Base-by-base conservation (phyloP, 2,113 vertebrate species). In the Mellivora capensis region DNA sequence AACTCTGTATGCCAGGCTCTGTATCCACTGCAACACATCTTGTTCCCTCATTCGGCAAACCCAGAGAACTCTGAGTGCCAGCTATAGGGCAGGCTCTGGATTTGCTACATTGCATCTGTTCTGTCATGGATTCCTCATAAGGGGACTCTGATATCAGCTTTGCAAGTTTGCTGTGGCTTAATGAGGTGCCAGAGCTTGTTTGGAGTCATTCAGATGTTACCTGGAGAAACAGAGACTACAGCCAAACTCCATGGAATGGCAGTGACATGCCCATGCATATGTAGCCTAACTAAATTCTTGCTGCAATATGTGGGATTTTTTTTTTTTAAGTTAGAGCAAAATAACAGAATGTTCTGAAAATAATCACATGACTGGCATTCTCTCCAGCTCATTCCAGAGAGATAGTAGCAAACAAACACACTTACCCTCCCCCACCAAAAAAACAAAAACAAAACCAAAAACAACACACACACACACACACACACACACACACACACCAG, bases 331-430 rank as follows among this genome's bases (percentile, higher is more conserved):
- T 64, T 82, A 88, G 18, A 49, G 31, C 9, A 96, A 86, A 57
- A 37, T 91, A 83, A 71, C 42, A 52, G 12, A 95, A 90, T 80
- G 39, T 80, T 96, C 62, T 84, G 44, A 71, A 95, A 95, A 74
- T 31, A 87, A 18, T 84, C 12, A 27, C 4, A 42, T 69, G 23
- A 27, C 82, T 89, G 49, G 4, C 93, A 94, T 87, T 67, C 42
- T 67, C n/a, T 88, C 13, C 27, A 44, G 11, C 4, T 25, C 61
- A 72, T 61, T 25, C n/a, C 31, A 67, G 83, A 81, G 42, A 76
- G 7, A 80, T 27, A 42, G 87, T 13, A 67, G 2, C 20, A 69
- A 82, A 52, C 49, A 57, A 10, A 77, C 39, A 12, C 37, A 37
- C 17, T 21, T 3, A 72, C 37, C 20, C n/a, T 23, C 69, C 69